A percentile compares a stretch with the other conserved stretches of the same genome.
phyloP scores from a whole-genome alignment of 2,888 invertebrate species.

The Liopterus haemorrhoidalis region DNA sequence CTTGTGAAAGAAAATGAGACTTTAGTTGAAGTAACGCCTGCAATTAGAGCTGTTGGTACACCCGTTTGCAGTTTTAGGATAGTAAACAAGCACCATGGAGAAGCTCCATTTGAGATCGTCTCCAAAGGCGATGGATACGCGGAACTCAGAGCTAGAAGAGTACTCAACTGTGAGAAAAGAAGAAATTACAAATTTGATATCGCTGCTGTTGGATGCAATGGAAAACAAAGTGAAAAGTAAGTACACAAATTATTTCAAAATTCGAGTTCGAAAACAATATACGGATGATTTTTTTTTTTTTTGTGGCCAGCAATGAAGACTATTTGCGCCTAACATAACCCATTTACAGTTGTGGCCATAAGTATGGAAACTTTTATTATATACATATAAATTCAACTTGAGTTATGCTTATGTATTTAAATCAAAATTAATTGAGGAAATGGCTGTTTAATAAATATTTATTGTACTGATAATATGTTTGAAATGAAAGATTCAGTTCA shows the following conservation, averaged over 20 bases:
- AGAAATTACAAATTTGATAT: constrained; percentile 95
- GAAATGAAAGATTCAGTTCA: too few species aligned
- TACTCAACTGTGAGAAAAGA: constrained; percentile 88
- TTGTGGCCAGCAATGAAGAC: too few species aligned
- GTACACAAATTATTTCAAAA: constrained; percentile 26
- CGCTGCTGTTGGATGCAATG: constrained; percentile 86
- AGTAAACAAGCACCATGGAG: constrained; percentile 86
- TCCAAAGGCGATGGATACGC: constrained; percentile 62
- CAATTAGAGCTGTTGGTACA: constrained; percentile 73
- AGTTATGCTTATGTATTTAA: too few species aligned
- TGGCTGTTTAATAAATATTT: too few species aligned
- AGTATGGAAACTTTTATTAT: too few species aligned
- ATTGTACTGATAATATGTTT: too few species aligned
- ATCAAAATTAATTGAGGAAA: too few species aligned
- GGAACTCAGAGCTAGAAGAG: constrained; percentile 73
- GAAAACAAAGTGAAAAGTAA: constrained; percentile 57
- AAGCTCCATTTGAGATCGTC: constrained; percentile 70
- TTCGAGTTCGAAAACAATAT: too few species aligned
- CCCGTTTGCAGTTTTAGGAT: constrained; percentile 82
- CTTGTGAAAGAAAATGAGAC: constrained; percentile 90
- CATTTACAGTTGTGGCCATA: too few species aligned
- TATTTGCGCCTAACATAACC: too few species aligned
- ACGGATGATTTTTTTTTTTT: too few species aligned
- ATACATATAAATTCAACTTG: too few species aligned
- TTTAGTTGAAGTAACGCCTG: constrained; percentile 86